Evolutionary conservation across 2,797 vertebrate species (phyloP).

Genomic region (Pelochelys cantorii): DNA sequence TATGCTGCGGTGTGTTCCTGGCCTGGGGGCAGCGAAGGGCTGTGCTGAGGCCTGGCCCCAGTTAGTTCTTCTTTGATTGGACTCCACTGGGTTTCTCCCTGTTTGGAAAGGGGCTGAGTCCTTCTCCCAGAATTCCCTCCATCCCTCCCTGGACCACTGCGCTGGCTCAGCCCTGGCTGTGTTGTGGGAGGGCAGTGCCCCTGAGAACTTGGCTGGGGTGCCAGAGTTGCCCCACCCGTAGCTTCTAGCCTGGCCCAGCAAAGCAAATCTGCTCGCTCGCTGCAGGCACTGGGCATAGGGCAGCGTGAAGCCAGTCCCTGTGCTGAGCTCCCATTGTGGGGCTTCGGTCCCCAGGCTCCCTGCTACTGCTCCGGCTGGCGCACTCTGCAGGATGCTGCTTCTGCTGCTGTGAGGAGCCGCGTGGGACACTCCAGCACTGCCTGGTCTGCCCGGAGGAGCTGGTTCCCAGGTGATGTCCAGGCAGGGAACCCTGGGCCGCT

Average conservation of each 20-base stretch:
- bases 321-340: no score
- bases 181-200: not conserved
- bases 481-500: no score
- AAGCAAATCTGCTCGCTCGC: no score
- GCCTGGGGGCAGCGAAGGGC: not conserved
- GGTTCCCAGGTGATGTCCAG: not conserved
- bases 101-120: not conserved
- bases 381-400: not conserved
- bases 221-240: not conserved
- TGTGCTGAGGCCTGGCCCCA: not conserved
- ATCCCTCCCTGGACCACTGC: rapidly evolving
- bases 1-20: not conserved
- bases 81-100: not conserved
- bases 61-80: not conserved
- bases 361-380: no score
- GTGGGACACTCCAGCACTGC: not conserved
- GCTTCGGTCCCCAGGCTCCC: no score
- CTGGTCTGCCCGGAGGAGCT: not conserved
- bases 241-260: not conserved
- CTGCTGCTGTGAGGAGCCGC: not conserved
- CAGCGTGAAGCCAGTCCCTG: not conserved
- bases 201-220: not conserved
- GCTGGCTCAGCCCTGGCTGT: not conserved
- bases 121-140: not conserved
- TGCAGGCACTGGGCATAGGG: not conserved